Conservation (phyloP, 2,888 invertebrate species). For the Netelia fuscicornis region DNA sequence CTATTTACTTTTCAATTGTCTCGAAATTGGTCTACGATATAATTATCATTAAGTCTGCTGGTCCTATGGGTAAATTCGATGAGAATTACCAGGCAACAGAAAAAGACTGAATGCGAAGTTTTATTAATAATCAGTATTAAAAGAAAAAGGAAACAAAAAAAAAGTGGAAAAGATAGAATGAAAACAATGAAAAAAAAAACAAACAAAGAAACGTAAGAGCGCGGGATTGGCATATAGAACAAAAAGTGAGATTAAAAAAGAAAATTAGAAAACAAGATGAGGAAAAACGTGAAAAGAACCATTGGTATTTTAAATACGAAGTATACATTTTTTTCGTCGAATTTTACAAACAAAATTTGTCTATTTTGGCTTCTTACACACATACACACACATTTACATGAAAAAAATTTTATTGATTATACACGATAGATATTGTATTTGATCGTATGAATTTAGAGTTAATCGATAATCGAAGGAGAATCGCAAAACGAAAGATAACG, state of each 20-base stretch:
- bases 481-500: slow-evolving; percentile 43
- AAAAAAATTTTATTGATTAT: slow-evolving; percentile 57
- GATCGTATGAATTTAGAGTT: slow-evolving; percentile 57
- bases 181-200: slow-evolving; percentile 10
- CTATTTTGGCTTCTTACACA: slow-evolving; percentile 67
- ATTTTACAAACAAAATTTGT: slow-evolving; percentile 67
- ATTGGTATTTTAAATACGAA: slow-evolving; percentile 80
- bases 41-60: slow-evolving; percentile 40
- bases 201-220: slow-evolving; percentile 14
- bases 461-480: slow-evolving; percentile 52
- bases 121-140: slow-evolving; percentile 81
- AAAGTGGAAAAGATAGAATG: slow-evolving; percentile 54
- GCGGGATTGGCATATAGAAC: slow-evolving; percentile 28
- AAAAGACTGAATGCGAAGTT: slow-evolving; percentile 80
- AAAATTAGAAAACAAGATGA: slow-evolving; percentile 13
- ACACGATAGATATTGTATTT: slow-evolving; percentile 64
- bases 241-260: slow-evolving; percentile 51
- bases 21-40: slow-evolving; percentile 39
- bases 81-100: slow-evolving; percentile 72
- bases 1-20: slow-evolving; percentile 17
- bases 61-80: slow-evolving; percentile 65
- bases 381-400: slow-evolving; percentile 50
- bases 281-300: slow-evolving; percentile 46
- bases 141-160: slow-evolving; percentile 33
- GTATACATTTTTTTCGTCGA: slow-evolving; percentile 73